Evolutionary conservation across 2,113 vertebrate species (phyloP), one percentile per base, ranked within the genome.

Genomic region (Microtus richardsoni): DNA sequence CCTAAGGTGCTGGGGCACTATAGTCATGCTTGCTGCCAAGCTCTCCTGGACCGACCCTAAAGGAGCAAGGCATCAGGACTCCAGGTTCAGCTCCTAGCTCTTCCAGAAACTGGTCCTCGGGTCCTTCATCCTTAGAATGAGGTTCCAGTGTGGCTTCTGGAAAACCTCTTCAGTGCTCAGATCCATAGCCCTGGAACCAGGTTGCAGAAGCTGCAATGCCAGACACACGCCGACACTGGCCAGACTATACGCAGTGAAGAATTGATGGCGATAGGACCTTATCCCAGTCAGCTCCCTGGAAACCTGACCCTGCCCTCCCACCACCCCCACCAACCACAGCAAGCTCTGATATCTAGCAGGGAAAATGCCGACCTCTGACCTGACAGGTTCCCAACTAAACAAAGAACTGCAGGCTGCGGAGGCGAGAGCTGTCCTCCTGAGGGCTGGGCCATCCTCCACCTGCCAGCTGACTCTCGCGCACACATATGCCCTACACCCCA

Each of bases 351-450:
- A 71, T 71, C 83, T 91, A 89, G 91, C 78, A 91, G 87, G 96
- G 96, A 93, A 95, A 98, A 89, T 0, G 64, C 77, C 93, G 96
- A 97, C 95, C 97, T 96, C 92, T 96, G 93, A 77, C 90, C 96
- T 90, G 39, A 58, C 10, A 64, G 95, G 94, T 36, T 86, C 88
- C 68, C 82, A 19, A 62, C 89, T 85, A 92, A 95, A 98, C 97
- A 97, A 97, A 97, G 78, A 82, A 49, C 80, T 2, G 77, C 84
- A 96, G 75, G 93, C 94, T 95, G 91, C 41, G 28, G n/a, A 93
- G 91, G 93, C 2, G 21, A 90, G 84, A 84, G 21, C 68, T 1
- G 0, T 28, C 74, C 14, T 86, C 95, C 88, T 0, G 2, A 49
- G 79, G 78, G 71, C 71, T 58, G 47, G 91, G 89, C 75, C 87